Base-by-base conservation (phyloP, 2,888 invertebrate genomes). In the Dendrolimus pini region DNA sequence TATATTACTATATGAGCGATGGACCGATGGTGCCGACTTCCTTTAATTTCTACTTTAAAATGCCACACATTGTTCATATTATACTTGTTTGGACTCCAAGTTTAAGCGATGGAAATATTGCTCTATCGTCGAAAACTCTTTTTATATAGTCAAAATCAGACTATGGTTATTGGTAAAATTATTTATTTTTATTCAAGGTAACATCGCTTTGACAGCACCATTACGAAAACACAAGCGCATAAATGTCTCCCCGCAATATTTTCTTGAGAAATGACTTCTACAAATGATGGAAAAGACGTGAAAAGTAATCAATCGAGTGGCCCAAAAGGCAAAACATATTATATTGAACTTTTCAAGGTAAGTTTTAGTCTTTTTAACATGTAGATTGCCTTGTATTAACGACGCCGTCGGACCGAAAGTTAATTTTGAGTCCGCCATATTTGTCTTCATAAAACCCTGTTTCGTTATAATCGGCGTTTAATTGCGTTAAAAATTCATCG, bases 201-300 rank as follows among this genome's bases (percentile, higher is more conserved):
- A 80, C 77, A 82, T 76, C 62, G 76, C 68, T 89, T 89, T 90
- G 91, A 90, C 91, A 91, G 87, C 82, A 82, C 80, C 81, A 82
- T 83, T 82, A 77, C 77, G 87, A 89, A 90, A 90, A 91, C 89
- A 91, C 90, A 89, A 91, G 90, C 90, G 85, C 84, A 84, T 89
- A 89, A 88, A 91, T 91, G 91, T 91, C 90, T 87, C 87, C 84
- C 89, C 88, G 86, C 85, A 83, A 88, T 89, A 88, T 89, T 90
- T 90, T 89, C 84, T 71, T 90, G 85, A 90, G 91, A 91, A 90
- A 91, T 91, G 91, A 90, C 89, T 91, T 91, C 91, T 83, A 87
- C 87, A 89, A 89, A 89, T 89, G 89, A 91, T 84, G 89, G 83
- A 81, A 89, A 88, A 88, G 88, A 90, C 77, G 88, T 90, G 84